Percentiles rank a stretch among this genome's conserved stretches.
These are phyloP conservation scores for Apotomis betuletana DNA, from an alignment of 2,888 invertebrate species.

Conservation along the genomic window DNA sequence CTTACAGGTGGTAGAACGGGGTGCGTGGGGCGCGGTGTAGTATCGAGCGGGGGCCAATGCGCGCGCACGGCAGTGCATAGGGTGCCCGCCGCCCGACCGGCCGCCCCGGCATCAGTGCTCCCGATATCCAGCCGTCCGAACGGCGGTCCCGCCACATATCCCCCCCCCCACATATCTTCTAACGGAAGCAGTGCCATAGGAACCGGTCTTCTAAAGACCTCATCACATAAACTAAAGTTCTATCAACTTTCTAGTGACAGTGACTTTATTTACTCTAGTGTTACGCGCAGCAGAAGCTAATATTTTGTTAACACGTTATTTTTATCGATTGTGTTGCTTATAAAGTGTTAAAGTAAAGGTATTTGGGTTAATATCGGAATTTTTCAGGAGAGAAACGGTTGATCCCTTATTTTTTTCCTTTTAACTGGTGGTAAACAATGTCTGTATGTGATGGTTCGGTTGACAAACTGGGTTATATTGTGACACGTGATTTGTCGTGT, in stretches of 20 bases:
- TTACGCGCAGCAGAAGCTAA: conserved; percentile 4
- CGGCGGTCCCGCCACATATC: conserved; percentile 59
- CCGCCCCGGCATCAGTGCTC: conserved; percentile 57
- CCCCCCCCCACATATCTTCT: conserved; percentile 47
- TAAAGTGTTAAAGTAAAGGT: conserved; percentile 37
- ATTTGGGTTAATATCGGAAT: conserved; percentile 34
- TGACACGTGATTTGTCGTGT: conserved; percentile 48
- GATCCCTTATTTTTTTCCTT: conserved; percentile 10
- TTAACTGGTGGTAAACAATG: conserved; percentile 37
- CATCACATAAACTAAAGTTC: conserved; percentile 24
- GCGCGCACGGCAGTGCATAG: conserved; percentile 68
- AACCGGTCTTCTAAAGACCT: conserved; percentile 31
- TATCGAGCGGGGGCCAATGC: conserved; percentile 59
- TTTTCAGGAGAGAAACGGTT: background rate
- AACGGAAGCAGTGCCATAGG: conserved; percentile 40
- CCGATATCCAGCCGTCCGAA: conserved; percentile 57
- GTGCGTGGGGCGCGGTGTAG: conserved; percentile 69
- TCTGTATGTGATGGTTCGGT: conserved; percentile 15
- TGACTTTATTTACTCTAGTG: conserved; percentile 49
- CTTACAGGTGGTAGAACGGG: conserved; percentile 79
- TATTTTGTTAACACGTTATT: conserved; percentile 34
- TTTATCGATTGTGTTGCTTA: conserved; percentile 35
- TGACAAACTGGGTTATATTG: conserved; percentile 25
- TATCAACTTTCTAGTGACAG: conserved; percentile 41
- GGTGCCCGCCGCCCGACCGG: conserved; percentile 63